Percentiles rank a stretch among this genome's conserved stretches.
Evolutionary conservation across 2,113 vertebrate species (phyloP).

Genomic region (Bubo bubo): DNA sequence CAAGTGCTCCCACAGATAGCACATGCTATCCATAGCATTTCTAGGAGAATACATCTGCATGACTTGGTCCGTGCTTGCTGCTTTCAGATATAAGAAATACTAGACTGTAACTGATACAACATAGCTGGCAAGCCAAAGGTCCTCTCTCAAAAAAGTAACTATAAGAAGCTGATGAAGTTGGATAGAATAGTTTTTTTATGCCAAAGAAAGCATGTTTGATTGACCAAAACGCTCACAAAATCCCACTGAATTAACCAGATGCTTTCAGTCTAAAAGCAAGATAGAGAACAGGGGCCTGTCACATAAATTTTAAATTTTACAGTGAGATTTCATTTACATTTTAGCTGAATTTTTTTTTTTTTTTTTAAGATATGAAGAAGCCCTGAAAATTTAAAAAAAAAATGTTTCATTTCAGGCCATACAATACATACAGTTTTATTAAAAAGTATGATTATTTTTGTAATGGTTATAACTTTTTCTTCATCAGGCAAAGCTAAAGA

Average conservation of each 20-base stretch:
- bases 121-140: not conserved
- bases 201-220: not conserved
- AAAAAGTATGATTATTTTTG: not conserved
- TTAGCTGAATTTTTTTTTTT: not conserved
- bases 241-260: not conserved
- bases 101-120: not conserved
- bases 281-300: not conserved
- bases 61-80: not conserved
- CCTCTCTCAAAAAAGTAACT: not conserved
- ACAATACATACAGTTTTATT: not conserved
- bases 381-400: not conserved
- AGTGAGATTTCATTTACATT: not conserved
- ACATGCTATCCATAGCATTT: fast-evolving
- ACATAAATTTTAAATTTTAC: not conserved
- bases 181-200: not conserved
- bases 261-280: not conserved
- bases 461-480: not conserved
- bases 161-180: not conserved
- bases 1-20: not conserved
- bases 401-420: not conserved
- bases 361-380: not conserved
- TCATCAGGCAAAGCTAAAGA: not conserved
- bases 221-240: not conserved
- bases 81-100: not conserved
- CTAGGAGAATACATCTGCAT: fast-evolving